A percentile compares a stretch with the other conserved stretches of the same genome.
Evolutionary conservation across 2,888 invertebrate species (phyloP).

Genomic region (Drosophila acutilabella): DNA sequence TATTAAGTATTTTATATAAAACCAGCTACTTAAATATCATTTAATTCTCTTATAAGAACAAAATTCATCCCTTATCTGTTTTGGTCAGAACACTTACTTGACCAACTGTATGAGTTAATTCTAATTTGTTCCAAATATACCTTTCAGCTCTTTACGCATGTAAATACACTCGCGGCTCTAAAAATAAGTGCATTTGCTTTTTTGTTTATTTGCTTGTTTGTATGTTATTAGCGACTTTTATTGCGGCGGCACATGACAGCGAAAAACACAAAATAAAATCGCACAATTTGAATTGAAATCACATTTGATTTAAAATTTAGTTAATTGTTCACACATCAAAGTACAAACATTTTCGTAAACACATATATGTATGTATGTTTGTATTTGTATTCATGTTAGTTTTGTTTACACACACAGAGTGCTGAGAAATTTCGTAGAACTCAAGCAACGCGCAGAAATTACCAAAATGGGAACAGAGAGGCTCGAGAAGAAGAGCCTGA

Average conservation of each 20-base stretch:
- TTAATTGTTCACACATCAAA: constrained; percentile 17
- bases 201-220: constrained; percentile 35
- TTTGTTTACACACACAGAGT: constrained; percentile 1
- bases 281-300: constrained; percentile 42
- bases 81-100: not conserved
- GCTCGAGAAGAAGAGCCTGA: constrained; percentile 7
- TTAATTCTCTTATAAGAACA: not conserved
- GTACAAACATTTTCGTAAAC: constrained; percentile 8
- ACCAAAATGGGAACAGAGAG: constrained; percentile 45
- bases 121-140: constrained; percentile 13
- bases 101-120: not conserved
- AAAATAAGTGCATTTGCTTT: constrained; percentile 28
- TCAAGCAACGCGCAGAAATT: constrained; percentile 49
- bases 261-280: constrained; percentile 38
- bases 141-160: constrained; percentile 4
- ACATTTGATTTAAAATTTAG: constrained; percentile 58
- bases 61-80: not conserved
- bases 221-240: constrained; percentile 57
- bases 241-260: constrained; percentile 59
- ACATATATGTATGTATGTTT: not conserved
- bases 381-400: constrained; percentile 3
- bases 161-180: constrained; percentile 24
- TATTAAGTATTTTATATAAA: not conserved
- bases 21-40: not conserved
- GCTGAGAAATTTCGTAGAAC: constrained; percentile 42